Evolutionary conservation across 2,113 vertebrate species (phyloP).

Genomic region (Macrotus californicus): DNA sequence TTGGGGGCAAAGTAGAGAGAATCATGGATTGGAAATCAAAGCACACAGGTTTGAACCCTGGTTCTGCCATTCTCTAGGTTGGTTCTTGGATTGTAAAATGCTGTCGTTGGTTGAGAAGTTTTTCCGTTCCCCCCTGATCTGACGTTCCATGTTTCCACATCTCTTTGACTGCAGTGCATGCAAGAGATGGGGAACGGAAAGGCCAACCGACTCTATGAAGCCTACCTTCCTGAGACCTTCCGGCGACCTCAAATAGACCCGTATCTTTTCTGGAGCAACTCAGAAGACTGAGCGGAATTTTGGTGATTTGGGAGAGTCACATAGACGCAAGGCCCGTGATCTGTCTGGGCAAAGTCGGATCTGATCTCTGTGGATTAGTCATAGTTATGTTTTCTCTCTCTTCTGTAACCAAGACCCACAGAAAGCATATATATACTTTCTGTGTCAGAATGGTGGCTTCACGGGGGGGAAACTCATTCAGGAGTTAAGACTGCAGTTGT

Average conservation of each 20-base stretch:
- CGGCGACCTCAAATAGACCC: constrained; percentile 94
- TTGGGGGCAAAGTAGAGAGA: not conserved
- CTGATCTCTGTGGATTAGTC: not conserved
- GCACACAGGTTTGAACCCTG: not conserved
- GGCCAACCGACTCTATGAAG: constrained; percentile 95
- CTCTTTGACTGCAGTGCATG: constrained; percentile 85
- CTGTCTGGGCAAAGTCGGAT: not conserved
- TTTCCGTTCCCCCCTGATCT: not conserved
- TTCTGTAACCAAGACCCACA: not conserved
- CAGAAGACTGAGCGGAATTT: not conserved
- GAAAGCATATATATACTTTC: not conserved
- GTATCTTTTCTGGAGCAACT: constrained; percentile 80
- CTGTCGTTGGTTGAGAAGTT: not conserved
- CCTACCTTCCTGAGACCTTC: constrained; percentile 95
- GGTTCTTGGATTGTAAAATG: not conserved
- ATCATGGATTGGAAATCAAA: not conserved
- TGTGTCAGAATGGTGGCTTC: not conserved
- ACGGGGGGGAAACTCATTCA: not conserved
- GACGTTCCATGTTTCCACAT: not conserved
- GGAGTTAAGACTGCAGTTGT: not conserved
- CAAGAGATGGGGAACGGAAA: constrained; percentile 99
- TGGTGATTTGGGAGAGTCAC: not conserved
- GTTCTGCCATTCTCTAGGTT: not conserved
- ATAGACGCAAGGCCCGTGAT: not conserved
- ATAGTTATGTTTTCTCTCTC: not conserved